Evolutionary conservation across 2,113 vertebrate species (phyloP).

Genomic region (Cyphomyrus discorhynchus): DNA sequence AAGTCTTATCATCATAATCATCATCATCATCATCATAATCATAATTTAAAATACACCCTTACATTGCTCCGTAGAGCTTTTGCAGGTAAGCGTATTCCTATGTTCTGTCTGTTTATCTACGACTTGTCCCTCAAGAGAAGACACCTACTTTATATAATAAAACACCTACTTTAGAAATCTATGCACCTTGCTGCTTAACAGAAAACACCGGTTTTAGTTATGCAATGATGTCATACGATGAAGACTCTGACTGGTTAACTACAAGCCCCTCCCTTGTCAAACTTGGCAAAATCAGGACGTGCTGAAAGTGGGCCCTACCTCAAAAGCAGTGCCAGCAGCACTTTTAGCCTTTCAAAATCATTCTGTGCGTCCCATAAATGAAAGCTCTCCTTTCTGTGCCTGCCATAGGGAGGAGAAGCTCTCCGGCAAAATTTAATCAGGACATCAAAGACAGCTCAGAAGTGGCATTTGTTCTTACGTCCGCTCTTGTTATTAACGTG

Average conservation of each 20-base stretch:
- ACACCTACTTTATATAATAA: background rate
- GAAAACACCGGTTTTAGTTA: background rate
- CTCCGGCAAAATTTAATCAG: background rate
- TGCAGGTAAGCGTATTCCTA: background rate
- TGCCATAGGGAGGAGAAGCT: background rate
- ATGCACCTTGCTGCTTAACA: background rate
- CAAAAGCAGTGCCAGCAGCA: background rate
- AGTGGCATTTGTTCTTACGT: constrained; percentile 18
- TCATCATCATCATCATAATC: too few relatives aligned
- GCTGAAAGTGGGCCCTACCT: background rate
- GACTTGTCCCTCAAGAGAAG: background rate
- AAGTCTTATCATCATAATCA: background rate
- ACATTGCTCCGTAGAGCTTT: background rate
- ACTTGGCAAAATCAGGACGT: background rate
- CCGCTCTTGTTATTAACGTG: constrained; percentile 20
- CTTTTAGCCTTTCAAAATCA: background rate
- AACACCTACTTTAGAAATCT: background rate
- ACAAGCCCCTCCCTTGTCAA: background rate
- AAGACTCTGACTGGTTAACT: background rate
- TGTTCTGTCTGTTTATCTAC: background rate
- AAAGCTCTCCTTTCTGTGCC: background rate
- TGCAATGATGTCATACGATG: background rate
- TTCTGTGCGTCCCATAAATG: background rate
- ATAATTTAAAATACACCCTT: background rate
- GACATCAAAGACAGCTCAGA: constrained; percentile 6